These are phyloP conservation scores for Gymnosoma rotundatum DNA, from an alignment of 2,888 invertebrate genomes.

Conservation along the genomic window DNA sequence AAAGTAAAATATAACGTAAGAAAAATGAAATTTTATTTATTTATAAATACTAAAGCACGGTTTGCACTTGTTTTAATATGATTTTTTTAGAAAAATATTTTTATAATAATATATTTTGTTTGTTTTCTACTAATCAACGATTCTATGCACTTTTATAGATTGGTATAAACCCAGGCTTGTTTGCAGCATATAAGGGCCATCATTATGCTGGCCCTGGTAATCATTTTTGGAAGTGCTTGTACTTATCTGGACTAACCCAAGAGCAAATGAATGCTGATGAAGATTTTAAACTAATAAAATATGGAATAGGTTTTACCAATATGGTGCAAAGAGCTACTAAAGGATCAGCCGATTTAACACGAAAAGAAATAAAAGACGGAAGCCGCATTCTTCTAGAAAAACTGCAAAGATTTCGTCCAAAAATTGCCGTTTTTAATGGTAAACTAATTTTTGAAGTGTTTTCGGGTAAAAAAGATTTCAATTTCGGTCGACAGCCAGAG, in stretches of 20 bases:
- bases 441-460: slow-evolving; percentile 99
- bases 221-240: slow-evolving; percentile 99
- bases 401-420: slow-evolving; percentile 94
- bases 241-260: slow-evolving; percentile 95
- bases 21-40: no score
- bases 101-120: no score
- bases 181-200: slow-evolving; percentile 98
- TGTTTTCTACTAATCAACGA: neutral
- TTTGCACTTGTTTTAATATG: no score
- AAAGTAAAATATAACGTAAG: no score
- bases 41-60: no score
- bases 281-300: slow-evolving; percentile 95
- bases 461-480: slow-evolving; percentile 98
- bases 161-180: slow-evolving; percentile 98
- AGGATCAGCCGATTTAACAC: slow-evolving; percentile 96
- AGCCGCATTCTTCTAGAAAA: slow-evolving; percentile 94
- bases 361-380: slow-evolving; percentile 97
- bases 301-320: slow-evolving; percentile 98
- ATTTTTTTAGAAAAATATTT: no score
- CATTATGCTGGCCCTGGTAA: slow-evolving; percentile 99
- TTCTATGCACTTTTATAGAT: slow-evolving; percentile 86
- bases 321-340: slow-evolving; percentile 98
- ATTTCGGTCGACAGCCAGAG: slow-evolving; percentile 97
- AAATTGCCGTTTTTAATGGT: slow-evolving; percentile 99
- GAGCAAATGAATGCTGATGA: slow-evolving; percentile 98